These are phyloP conservation scores for Bradypus variegatus DNA, from an alignment of 2,797 vertebrate genomes.

Conservation along the genomic window DNA sequence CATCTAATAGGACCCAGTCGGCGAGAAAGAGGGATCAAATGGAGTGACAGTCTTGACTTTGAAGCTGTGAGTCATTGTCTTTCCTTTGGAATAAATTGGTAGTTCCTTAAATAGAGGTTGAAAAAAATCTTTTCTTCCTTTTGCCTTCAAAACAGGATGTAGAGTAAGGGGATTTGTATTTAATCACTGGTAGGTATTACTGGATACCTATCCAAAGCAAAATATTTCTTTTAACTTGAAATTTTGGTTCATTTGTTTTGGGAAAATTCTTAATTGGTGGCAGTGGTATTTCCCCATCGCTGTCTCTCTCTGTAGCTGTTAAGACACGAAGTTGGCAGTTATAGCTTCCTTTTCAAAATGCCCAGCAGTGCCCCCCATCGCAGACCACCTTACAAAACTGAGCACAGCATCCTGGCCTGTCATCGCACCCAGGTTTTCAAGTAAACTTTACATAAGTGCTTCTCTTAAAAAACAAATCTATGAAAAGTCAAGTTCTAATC, in stretches of 20 bases:
- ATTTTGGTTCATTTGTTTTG: background rate
- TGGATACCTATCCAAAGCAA: background rate
- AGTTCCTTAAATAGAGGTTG: conserved; percentile 49
- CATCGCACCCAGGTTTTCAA: background rate
- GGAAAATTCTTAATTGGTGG: background rate
- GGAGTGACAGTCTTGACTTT: conserved; percentile 11
- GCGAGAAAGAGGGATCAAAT: background rate
- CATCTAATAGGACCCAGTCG: background rate
- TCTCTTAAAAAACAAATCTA: conserved; percentile 27
- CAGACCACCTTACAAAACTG: background rate
- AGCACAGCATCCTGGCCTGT: background rate
- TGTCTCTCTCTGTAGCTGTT: background rate
- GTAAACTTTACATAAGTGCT: conserved; percentile 3
- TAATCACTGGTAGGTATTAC: background rate
- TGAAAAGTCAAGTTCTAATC: background rate
- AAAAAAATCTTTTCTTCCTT: conserved; percentile 26
- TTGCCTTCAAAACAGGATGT: conserved; percentile 56
- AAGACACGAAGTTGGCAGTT: background rate
- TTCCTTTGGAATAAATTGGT: conserved; percentile 37
- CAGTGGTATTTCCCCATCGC: background rate
- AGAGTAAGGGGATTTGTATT: conserved; percentile 9
- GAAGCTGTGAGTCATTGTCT: conserved; percentile 42
- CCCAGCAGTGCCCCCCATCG: too few relatives aligned
- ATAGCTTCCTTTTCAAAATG: background rate
- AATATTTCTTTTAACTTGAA: background rate